Conservation (phyloP, 2,797 vertebrate species). For the Paguma larvata region DNA sequence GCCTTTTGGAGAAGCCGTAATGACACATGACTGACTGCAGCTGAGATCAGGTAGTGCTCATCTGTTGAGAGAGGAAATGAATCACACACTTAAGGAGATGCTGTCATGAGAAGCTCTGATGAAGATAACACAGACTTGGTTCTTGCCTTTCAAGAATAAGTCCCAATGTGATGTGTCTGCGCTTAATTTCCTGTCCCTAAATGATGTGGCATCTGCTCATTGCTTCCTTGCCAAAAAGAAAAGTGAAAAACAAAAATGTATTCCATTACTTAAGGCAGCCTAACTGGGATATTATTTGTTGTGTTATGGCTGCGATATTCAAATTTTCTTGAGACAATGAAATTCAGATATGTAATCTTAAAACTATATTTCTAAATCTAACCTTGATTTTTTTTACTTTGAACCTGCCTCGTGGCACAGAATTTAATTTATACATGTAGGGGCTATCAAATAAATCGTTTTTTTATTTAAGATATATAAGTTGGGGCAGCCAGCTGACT, state of each 20-base stretch:
- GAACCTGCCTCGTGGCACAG: neutral
- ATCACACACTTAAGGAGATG: neutral
- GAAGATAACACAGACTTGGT: neutral
- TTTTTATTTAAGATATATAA: neutral
- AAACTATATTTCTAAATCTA: neutral
- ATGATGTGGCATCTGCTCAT: neutral
- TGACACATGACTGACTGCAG: neutral
- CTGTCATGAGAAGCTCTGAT: neutral
- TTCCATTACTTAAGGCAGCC: neutral
- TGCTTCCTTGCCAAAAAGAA: neutral
- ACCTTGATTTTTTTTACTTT: neutral
- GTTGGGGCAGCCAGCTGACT: neutral
- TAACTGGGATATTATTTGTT: neutral
- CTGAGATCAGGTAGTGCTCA: neutral
- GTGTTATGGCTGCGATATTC: neutral
- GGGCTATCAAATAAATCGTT: neutral
- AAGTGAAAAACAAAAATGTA: neutral
- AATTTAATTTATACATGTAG: neutral
- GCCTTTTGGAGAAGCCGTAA: neutral
- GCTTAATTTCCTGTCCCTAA: neutral
- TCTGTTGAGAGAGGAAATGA: neutral
- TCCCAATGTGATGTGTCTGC: neutral
- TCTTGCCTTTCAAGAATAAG: neutral
- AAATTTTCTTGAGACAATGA: neutral
- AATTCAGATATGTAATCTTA: neutral